Evolutionary conservation across 1,140 invertebrate species (phyloP), one percentile per base, ranked within the genome.

Genomic region (Hycleus cichorii): DNA sequence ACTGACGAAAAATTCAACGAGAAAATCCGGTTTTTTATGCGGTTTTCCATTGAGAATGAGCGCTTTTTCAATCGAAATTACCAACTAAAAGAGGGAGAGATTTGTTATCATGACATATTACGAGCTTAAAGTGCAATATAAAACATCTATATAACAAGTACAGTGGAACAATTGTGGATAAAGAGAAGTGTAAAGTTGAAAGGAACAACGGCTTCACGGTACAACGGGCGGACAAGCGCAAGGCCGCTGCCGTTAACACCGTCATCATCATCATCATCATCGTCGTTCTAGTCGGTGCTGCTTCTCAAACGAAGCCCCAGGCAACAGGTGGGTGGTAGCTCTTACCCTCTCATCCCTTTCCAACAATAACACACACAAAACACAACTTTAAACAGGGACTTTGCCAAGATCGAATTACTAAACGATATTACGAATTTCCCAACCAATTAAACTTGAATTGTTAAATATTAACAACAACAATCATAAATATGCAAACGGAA

Each of bases 301-400:
- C 32, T 32, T 32, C 32, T 5, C 32, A 32, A 32, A 24, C 53
- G 27, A 56, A 40, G 53, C 53, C 53, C 53, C 45, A 38, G 53
- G 53, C 53, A 56, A 56, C 53, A 56, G 53, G 53, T 56, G 53
- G 53, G 53, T 47, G 53, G 53, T 44, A 18, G 18, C 18, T 18
- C 18, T 18, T 2, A 18, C 32, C 7, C 32, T 32, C 32, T 32
- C 32, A 32, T 32, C 47, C 53, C 53, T 47, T 45, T 45, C 45
- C 45, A 46, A 47, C 52, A 54, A 18, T 18, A 18, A 18, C 18
- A 18, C 18, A 18, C 18, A 18, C 18, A 18, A 18, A 18, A 44
- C 45, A 46, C 52, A 40, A 56, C 47, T 56, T 56, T 56, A 56
- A 39, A 56, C 32, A 47, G 47, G 52, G 46, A 39, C 43, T 56